Evolutionary conservation across 2,888 invertebrate species (phyloP).

Genomic region (Biston stratarius): DNA sequence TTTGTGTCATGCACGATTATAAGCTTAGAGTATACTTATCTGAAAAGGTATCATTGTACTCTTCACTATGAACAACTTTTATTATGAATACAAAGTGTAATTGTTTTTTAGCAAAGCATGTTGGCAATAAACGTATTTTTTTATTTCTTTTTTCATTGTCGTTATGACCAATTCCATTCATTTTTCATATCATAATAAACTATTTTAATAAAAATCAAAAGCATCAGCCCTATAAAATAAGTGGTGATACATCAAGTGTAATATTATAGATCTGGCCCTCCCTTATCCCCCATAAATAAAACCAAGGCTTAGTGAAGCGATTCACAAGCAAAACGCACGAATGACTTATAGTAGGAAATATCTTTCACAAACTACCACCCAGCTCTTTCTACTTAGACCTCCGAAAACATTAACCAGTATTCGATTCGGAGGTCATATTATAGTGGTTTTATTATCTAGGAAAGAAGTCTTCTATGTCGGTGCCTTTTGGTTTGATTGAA

Average conservation of each 20-base stretch:
- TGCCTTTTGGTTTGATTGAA: slow-evolving; percentile 35
- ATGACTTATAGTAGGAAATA: slow-evolving; percentile 80
- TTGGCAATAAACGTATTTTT: too few species aligned
- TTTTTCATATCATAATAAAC: background rate
- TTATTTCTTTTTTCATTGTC: too few species aligned
- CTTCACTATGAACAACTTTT: too few species aligned
- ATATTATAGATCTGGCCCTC: slow-evolving; percentile 35
- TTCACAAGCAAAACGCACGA: slow-evolving; percentile 69
- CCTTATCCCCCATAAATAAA: slow-evolving; percentile 68
- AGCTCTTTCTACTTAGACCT: slow-evolving; percentile 36
- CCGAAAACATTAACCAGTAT: slow-evolving; percentile 37
- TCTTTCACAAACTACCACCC: slow-evolving; percentile 53
- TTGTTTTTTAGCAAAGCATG: too few species aligned
- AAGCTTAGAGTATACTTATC: too few species aligned
- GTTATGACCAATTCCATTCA: background rate
- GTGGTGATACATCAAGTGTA: slow-evolving; percentile 30
- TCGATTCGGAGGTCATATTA: slow-evolving; percentile 47
- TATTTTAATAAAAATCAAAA: background rate
- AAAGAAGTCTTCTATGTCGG: slow-evolving; percentile 45
- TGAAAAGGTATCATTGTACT: too few species aligned
- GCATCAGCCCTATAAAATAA: slow-evolving; percentile 20
- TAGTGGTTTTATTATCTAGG: slow-evolving; percentile 57
- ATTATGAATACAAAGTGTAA: too few species aligned
- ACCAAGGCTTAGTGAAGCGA: slow-evolving; percentile 69
- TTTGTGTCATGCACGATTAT: background rate